Evolutionary conservation across 2,888 invertebrate genomes (phyloP).

Genomic region (Drosophila austrosaltans): DNA sequence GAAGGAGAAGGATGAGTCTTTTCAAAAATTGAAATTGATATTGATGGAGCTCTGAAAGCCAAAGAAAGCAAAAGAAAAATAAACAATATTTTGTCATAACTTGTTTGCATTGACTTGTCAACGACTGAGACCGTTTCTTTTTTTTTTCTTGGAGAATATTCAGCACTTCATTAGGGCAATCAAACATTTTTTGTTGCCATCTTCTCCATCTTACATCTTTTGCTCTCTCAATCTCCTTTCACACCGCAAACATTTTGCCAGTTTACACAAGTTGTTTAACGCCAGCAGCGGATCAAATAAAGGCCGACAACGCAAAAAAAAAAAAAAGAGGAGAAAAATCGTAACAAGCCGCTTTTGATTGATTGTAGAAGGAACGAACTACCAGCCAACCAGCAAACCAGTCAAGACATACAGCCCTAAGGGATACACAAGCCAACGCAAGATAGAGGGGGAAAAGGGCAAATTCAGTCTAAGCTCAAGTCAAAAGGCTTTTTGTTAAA

Average conservation of each 20-base stretch:
- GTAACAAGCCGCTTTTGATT: slow-evolving; percentile 69
- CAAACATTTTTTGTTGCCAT: slow-evolving; percentile 30
- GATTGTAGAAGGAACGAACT: slow-evolving; percentile 48
- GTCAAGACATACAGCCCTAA: slow-evolving; percentile 20
- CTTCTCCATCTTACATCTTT: neutral
- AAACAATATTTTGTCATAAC: slow-evolving; percentile 53
- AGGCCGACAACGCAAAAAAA: slow-evolving; percentile 14
- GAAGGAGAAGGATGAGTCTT: neutral
- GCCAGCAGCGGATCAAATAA: slow-evolving; percentile 49
- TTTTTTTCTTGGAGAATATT: slow-evolving; percentile 27
- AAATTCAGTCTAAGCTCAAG: slow-evolving; percentile 37
- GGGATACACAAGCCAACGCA: slow-evolving; percentile 20
- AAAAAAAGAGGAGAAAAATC: slow-evolving; percentile 18
- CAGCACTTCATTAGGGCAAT: slow-evolving; percentile 71
- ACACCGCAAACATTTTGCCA: slow-evolving; percentile 66
- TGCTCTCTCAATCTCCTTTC: neutral
- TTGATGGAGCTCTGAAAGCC: slow-evolving; percentile 24
- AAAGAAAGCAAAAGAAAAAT: neutral
- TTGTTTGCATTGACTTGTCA: slow-evolving; percentile 58
- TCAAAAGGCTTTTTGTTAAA: slow-evolving; percentile 78
- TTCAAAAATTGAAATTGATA: slow-evolving; percentile 67
- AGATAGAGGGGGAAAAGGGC: neutral
- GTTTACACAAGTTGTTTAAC: slow-evolving; percentile 67
- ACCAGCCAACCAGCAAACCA: slow-evolving; percentile 9
- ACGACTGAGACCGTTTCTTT: slow-evolving; percentile 37